Evolutionary conservation across 2,888 invertebrate species (phyloP), one percentile per base, ranked within the genome.

Genomic region (Andricus curvator): DNA sequence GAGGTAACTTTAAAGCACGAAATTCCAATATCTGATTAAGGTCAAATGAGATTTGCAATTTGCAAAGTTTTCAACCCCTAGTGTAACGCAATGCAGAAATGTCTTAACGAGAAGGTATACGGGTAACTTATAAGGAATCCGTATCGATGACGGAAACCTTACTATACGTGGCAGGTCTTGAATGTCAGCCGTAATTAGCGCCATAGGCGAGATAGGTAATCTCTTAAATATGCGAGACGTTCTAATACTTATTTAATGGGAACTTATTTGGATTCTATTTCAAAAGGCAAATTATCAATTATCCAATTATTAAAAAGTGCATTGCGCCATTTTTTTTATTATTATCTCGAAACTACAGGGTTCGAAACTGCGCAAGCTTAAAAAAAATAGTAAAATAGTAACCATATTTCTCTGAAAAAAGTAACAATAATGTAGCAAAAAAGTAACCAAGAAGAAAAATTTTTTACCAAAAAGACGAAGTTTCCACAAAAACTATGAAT

Each of bases 81-180:
- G 29, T 74, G 56, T 74, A 74, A 51, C 74, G 84, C 84, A 84
- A 86, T 84, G 85, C 84, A 77, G 67, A 81, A 86, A 83, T 82
- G 85, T 86, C 86, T 86, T 88, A 78, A 86, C 85, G 82, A 85
- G 88, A 6, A 81, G 86, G 86, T 88, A 88, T 88, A 87, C 87
- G 82, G 78, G 80, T 68, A 82, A 86, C 86, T 90, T 90, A 84
- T 88, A 88, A 86, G 89, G 90, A 90, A 90, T 91, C 89, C 89
- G 89, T 90, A 90, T 90, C 88, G 87, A 85, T 90, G 88, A 88
- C 86, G 86, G 90, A 88, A 90, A 86, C 90, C 90, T 78, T 89
- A 90, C 85, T 86, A 88, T 81, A 80, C 78, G 62, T 77, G 56
- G 56, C 20, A 33, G 5, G 74, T 74, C 33, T 74, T 51, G 56